These are phyloP conservation scores for Zhuqinia jingwanae DNA, from an alignment of 2,888 invertebrate species.

Conservation along the genomic window DNA sequence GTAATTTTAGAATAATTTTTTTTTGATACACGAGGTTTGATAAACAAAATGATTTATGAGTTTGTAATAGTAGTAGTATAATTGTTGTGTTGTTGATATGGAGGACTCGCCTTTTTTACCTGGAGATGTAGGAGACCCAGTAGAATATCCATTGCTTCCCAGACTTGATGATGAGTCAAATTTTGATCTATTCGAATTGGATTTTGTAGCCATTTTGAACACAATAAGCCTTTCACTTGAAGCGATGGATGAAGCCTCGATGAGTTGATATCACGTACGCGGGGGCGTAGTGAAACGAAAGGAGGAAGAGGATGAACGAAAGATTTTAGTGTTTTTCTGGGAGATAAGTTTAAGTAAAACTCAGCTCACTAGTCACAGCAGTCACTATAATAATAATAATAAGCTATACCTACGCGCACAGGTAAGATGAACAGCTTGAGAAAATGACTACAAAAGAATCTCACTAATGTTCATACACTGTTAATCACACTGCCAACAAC, in stretches of 20 bases:
- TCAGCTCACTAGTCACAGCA: not conserved
- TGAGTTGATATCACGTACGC: no score
- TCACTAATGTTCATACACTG: slow-evolving; percentile 34
- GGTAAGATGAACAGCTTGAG: not conserved
- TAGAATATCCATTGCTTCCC: slow-evolving; percentile 68
- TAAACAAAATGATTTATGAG: slow-evolving; percentile 36
- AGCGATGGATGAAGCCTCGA: no score
- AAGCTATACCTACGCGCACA: not conserved
- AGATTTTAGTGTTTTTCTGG: not conserved
- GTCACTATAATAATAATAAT: no score
- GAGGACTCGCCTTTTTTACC: slow-evolving; percentile 60
- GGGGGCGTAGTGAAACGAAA: not conserved
- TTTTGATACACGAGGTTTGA: slow-evolving; percentile 21
- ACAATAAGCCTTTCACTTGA: not conserved
- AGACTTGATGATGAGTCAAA: slow-evolving; percentile 68
- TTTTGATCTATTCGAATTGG: slow-evolving; percentile 58
- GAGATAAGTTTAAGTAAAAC: not conserved
- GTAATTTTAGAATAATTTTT: slow-evolving; percentile 1
- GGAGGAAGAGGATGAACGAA: not conserved
- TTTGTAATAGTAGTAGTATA: not conserved
- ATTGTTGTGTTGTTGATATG: not conserved
- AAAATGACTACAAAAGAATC: slow-evolving; percentile 32
- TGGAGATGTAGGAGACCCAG: slow-evolving; percentile 67
- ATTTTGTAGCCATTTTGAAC: slow-evolving; percentile 64
- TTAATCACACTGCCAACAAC: slow-evolving; percentile 21